Percentiles rank a stretch among this genome's conserved stretches.
These are phyloP conservation scores for Anagyrus pseudococci DNA, from an alignment of 2,888 invertebrate genomes.

Conservation along the genomic window DNA sequence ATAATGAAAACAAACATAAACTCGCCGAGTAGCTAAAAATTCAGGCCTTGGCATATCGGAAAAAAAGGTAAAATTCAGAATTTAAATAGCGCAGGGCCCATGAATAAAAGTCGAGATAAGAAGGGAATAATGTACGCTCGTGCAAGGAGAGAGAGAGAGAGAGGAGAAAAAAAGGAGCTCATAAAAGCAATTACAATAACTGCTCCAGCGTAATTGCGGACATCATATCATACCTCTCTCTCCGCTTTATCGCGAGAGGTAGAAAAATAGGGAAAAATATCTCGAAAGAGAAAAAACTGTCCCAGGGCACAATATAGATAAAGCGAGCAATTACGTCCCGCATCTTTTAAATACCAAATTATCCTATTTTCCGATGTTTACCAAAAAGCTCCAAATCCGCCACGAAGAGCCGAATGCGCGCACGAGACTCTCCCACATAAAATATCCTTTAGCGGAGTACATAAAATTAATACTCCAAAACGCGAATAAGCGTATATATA, in stretches of 20 bases:
- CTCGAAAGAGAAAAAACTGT: neutral
- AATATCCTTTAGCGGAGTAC: no score
- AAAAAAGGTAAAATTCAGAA: neutral
- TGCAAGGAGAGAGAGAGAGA: neutral
- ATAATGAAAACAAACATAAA: no score
- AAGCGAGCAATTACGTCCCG: no score
- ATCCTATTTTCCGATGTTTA: no score
- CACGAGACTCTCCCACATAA: no score
- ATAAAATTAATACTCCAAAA: no score
- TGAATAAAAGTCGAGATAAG: slow-evolving; percentile 18
- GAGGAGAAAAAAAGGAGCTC: neutral
- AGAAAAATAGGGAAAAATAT: neutral
- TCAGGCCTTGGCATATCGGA: no score
- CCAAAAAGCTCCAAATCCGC: no score
- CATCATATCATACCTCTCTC: neutral
- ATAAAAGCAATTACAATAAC: slow-evolving; percentile 26
- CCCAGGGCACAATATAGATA: neutral
- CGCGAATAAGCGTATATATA: no score
- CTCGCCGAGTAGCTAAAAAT: no score
- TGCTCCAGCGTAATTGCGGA: slow-evolving; percentile 4
- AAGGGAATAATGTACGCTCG: neutral
- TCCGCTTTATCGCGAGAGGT: neutral
- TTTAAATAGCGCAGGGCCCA: neutral
- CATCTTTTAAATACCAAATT: no score
- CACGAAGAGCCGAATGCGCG: no score